Base-by-base conservation (phyloP, 2,113 vertebrate genomes). In the Aramus guarauna region DNA sequence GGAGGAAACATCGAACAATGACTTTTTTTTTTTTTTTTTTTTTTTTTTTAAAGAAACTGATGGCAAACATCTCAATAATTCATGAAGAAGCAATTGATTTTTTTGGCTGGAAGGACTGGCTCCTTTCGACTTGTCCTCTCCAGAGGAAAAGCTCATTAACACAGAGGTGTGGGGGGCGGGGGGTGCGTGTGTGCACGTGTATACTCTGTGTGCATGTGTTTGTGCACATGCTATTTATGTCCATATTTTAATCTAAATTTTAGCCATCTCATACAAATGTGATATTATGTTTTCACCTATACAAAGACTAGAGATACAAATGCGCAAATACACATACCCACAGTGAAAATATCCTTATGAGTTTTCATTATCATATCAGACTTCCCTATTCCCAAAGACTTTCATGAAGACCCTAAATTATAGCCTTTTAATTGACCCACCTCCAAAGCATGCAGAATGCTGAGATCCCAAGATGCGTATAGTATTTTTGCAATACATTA, bases 11-110 rank as follows among this genome's bases (percentile, higher is more conserved):
- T 48, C 0, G 92, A 97, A 96, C 95, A 94, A 94, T 87, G 87
- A 93, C 66, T 97, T 76, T 9, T 29, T 83, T 80, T 62, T 66
- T 50, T 97, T 76, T 9, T 29, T 83, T 80, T 62, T 66, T 50
- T 97, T 98, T 98, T 98, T 98, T 98, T 98, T 77, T 98, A 97
- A 96, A 98, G 96, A 98, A 98, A 98, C 97, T 97, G 97, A 98
- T 97, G 98, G 98, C 98, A 98, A 99, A 98, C 97, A 98, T 98
- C 97, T 98, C 98, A 99, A 98, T 99, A 99, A 99, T 99, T 99
- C 98, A 98, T 98, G 97, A 98, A 97, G 88, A 97, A 97, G 96
- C 98, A 97, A 98, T 98, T 98, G 98, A 98, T 98, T 98, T 97
- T 98, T 96, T 92, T 95, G 96, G 96, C 97, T 97, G 97, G 97